Evolutionary conservation across 2,113 vertebrate species (phyloP), one percentile per base, ranked within the genome.

Genomic region (Ivindomyrus marchei): DNA sequence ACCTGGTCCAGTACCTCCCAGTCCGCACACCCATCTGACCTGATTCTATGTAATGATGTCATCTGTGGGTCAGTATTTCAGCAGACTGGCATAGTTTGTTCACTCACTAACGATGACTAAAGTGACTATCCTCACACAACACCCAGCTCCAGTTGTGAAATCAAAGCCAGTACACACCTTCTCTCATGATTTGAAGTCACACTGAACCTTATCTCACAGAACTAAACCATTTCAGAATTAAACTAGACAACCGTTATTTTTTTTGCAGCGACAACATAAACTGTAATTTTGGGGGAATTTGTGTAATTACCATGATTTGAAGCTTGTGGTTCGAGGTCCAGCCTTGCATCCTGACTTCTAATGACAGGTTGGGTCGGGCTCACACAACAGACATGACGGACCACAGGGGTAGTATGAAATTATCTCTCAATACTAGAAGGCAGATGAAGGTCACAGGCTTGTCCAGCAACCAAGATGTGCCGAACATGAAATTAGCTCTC

Each of bases 251-350:
- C 17, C 56, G 31, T 88, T 88, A 66, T 88, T 62, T 58, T 62
- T 49, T 46, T 13, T 45, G 2, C 58, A 45, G 52, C 21, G 27
- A 62, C 1, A 46, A 36, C 1, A 10, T 66, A 88, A 88, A 66
- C 87, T 53, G 42, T 46, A 45, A 88, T 62, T 84, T 62, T 3
- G 24, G 80, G 80, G 58, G 39, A 89, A 89, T 89, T 47, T 42
- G 58, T 77, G 36, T 56, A 90, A 87, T 53, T 80, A 88, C 21
- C 85, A 39, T 53, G 46, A 90, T 87, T 90, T 90, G 53, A 87
- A 87, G 58, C n/a, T 47, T 52, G 85, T n/a, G 42, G 19, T 90
- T 70, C 24, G 45, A 39, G 39, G 36, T 3, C 31, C 13, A 13
- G 27, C 31, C 46, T 90, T 45, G 36, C 3, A 87, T 90, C 58